Conservation (phyloP, 1,140 invertebrate species). For the Halyomorpha halys region DNA sequence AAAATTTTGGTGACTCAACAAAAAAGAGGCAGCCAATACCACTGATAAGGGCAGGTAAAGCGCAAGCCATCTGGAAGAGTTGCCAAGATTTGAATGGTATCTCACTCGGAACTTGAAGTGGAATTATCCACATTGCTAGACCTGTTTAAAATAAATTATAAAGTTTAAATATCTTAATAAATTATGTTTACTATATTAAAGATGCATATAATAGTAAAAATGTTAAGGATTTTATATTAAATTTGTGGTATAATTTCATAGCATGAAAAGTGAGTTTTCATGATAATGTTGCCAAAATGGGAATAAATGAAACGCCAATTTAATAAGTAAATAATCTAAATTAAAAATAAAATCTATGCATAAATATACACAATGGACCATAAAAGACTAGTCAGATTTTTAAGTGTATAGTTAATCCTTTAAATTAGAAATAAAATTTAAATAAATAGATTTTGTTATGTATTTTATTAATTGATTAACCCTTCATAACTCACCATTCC, state of each 20-base stretch:
- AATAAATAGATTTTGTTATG: too few relatives aligned
- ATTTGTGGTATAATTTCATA: too few relatives aligned
- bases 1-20: slow-evolving; percentile 83
- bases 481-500: too few relatives aligned
- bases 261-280: too few relatives aligned
- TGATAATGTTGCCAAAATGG: background rate
- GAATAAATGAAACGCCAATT: too few relatives aligned
- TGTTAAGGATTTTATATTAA: background rate
- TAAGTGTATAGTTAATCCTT: too few relatives aligned
- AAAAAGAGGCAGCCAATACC: slow-evolving; percentile 67
- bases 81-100: slow-evolving; percentile 53
- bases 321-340: too few relatives aligned
- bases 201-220: background rate
- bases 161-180: background rate
- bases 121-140: background rate
- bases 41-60: slow-evolving; percentile 72
- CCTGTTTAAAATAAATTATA: background rate
- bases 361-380: too few relatives aligned
- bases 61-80: slow-evolving; percentile 76
- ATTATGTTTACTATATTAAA: background rate
- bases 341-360: too few relatives aligned
- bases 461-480: too few relatives aligned
- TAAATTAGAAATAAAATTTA: too few relatives aligned
- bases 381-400: too few relatives aligned
- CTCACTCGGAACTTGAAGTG: background rate